Evolutionary conservation across 2,888 invertebrate species (phyloP).

Genomic region (Ormyrus nitidulus): DNA sequence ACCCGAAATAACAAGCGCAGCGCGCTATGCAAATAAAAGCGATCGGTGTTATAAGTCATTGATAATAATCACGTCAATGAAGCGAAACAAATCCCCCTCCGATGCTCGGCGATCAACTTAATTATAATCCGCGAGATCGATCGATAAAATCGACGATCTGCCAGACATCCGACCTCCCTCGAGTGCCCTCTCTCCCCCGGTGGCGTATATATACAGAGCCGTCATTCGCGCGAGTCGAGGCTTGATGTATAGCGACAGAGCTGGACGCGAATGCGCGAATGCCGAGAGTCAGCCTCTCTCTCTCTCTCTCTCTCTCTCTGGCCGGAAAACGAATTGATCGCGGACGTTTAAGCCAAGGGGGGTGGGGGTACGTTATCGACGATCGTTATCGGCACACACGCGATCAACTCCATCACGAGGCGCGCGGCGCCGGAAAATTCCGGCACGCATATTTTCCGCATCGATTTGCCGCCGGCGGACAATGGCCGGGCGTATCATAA

Average conservation of each 20-base stretch:
- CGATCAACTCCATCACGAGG: slow-evolving; percentile 39
- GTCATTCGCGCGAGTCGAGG: neutral
- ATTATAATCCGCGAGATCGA: neutral
- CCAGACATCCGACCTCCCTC: too few relatives aligned
- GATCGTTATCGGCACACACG: slow-evolving; percentile 43
- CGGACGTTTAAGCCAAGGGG: slow-evolving; percentile 7
- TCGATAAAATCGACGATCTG: neutral
- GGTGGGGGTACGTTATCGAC: slow-evolving; percentile 24
- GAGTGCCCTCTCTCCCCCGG: neutral
- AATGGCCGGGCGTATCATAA: slow-evolving; percentile 47
- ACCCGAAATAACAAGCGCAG: too few relatives aligned
- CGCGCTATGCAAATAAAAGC: too few relatives aligned
- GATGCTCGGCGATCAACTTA: too few relatives aligned
- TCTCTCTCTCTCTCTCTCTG: neutral
- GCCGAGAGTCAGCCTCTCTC: too few relatives aligned
- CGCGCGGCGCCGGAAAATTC: slow-evolving; percentile 41
- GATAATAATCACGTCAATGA: slow-evolving; percentile 7
- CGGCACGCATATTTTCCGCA: slow-evolving; percentile 39
- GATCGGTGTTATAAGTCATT: neutral
- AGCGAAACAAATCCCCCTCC: neutral
- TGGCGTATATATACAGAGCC: neutral
- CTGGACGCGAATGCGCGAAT: neutral
- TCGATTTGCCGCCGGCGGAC: slow-evolving; percentile 32
- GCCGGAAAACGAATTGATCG: slow-evolving; percentile 52
- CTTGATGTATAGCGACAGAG: neutral